A percentile compares a stretch with the other conserved stretches of the same genome.
phyloP scores from a whole-genome alignment of 53 echinoderm and acorn worm genomes.

The Holothuria scabra region DNA sequence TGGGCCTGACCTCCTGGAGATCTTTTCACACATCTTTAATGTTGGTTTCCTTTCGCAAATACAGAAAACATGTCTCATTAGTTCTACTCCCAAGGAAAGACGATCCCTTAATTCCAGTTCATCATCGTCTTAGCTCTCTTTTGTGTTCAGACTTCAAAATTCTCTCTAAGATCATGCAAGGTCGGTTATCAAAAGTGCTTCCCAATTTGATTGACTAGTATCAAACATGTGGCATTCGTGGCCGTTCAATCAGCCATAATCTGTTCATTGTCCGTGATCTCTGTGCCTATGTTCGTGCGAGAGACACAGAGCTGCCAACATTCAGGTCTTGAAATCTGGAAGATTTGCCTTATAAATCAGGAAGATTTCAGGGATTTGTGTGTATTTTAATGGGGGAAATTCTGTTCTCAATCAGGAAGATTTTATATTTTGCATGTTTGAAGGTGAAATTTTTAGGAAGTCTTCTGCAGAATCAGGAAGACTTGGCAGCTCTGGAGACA shows the following conservation, averaged over 20 bases:
- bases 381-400: too few species aligned
- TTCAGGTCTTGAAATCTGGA: too few species aligned
- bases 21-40: too few species aligned
- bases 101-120: slow-evolving; percentile 36
- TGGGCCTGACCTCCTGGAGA: slow-evolving; percentile 32
- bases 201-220: slow-evolving; percentile 23
- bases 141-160: slow-evolving; percentile 68
- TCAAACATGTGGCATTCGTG: slow-evolving; percentile 65
- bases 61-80: slow-evolving; percentile 57
- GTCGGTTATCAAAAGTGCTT: slow-evolving; percentile 33
- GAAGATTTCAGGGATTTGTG: too few species aligned
- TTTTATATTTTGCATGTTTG: too few species aligned
- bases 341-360: too few species aligned
- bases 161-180: slow-evolving; percentile 53
- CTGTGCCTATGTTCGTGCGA: background rate
- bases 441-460: too few species aligned
- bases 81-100: slow-evolving; percentile 62
- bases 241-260: slow-evolving; percentile 67
- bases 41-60: slow-evolving; percentile 12
- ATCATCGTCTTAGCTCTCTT: slow-evolving; percentile 52
- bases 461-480: too few species aligned
- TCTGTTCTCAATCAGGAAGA: too few species aligned
- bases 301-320: too few species aligned
- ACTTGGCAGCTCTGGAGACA: too few species aligned
- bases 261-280: slow-evolving; percentile 63